Evolutionary conservation across 2,888 invertebrate genomes (phyloP).

Genomic region (Mesopsocus fuscifrons): DNA sequence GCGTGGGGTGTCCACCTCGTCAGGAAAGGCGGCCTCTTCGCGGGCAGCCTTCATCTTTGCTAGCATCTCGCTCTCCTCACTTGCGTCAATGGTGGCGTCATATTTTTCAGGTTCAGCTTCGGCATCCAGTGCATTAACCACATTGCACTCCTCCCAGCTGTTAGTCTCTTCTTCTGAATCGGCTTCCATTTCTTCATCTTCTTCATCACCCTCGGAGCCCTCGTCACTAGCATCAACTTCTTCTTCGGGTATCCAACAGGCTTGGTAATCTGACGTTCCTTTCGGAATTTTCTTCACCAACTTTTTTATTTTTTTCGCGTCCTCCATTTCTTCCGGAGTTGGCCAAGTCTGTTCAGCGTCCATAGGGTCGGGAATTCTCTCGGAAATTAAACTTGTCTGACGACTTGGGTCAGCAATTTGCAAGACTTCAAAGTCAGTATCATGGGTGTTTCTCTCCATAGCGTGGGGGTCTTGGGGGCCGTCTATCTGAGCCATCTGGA

Average conservation of each 20-base stretch:
- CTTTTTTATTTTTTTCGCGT: conserved; percentile 46
- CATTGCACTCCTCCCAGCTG: conserved; percentile 23
- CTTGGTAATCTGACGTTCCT: conserved; percentile 95
- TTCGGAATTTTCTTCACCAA: conserved; percentile 70
- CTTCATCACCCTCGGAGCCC: conserved; percentile 29
- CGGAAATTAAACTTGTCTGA: conserved; percentile 31
- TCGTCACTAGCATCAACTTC: conserved; percentile 32
- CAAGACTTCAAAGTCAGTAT: conserved; percentile 19
- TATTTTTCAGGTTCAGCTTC: conserved; percentile 48
- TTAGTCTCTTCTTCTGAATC: conserved; percentile 22
- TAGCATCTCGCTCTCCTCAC: conserved; percentile 59
- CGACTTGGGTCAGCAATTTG: conserved; percentile 40
- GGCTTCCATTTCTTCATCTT: conserved; percentile 24
- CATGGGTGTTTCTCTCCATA: conserved; percentile 22
- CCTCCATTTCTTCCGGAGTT: conserved; percentile 70
- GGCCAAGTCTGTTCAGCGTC: conserved; percentile 96
- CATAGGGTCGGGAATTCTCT: conserved; percentile 76
- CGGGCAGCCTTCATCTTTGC: conserved; percentile 48
- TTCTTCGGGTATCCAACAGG: conserved; percentile 75
- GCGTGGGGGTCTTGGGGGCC: conserved; percentile 46
- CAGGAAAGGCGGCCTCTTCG: conserved; percentile 76
- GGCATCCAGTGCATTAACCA: conserved; percentile 33
- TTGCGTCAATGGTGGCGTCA: conserved; percentile 46
- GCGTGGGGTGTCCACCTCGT: conserved; percentile 90
- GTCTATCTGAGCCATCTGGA: conserved; percentile 70